Conservation (phyloP, 2,113 vertebrate genomes). For the Scopus umbretta region DNA sequence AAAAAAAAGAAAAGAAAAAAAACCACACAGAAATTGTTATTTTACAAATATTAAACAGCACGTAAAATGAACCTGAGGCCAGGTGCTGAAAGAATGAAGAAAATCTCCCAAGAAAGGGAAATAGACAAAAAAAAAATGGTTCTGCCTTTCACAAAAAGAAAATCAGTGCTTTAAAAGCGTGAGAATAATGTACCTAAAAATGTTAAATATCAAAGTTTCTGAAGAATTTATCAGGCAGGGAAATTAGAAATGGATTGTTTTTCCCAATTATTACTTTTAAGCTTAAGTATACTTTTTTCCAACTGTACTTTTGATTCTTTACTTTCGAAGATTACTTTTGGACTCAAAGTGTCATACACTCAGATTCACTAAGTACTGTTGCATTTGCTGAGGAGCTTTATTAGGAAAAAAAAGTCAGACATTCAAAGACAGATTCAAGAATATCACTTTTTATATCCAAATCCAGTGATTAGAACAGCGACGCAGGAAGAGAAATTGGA, state of each 20-base stretch:
- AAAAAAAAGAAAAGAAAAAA: no score
- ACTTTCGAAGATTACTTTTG: not conserved
- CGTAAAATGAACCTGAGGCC: not conserved
- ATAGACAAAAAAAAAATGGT: not conserved
- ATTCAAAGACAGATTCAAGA: not conserved
- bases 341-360: not conserved
- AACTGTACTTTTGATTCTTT: not conserved
- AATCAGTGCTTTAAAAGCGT: not conserved
- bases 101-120: not conserved
- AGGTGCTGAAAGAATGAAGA: not conserved
- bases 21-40: not conserved
- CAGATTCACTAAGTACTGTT: not conserved
- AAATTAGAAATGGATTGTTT: not conserved
- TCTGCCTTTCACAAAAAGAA: not conserved
- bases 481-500: rapidly evolving
- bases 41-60: not conserved
- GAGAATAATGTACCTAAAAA: not conserved
- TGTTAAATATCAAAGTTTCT: not conserved
- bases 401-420: not conserved
- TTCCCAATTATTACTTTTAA: not conserved
- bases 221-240: not conserved
- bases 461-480: not conserved
- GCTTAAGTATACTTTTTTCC: not conserved
- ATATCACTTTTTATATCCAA: not conserved
- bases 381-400: not conserved